These are phyloP conservation scores for Tupaia chinensis DNA, from an alignment of 2,113 vertebrate species.

Conservation along the genomic window DNA sequence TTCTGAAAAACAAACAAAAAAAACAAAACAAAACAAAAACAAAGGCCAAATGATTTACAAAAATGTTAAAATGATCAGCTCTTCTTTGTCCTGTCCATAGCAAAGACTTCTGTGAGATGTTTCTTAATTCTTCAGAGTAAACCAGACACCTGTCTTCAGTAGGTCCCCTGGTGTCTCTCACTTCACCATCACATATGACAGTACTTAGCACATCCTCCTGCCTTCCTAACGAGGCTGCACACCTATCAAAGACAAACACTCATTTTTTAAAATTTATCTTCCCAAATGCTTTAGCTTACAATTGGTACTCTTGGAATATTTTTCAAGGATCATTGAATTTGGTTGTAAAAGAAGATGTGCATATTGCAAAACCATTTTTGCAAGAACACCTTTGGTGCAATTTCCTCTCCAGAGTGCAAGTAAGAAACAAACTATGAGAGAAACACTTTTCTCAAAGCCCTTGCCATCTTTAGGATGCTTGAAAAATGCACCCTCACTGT, in stretches of 20 bases:
- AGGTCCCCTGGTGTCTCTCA: neutral
- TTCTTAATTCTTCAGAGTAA: neutral
- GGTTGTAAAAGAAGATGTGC: neutral
- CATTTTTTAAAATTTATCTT: neutral
- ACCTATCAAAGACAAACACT: neutral
- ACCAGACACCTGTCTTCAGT: neutral
- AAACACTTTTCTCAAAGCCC: neutral
- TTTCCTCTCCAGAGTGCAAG: neutral
- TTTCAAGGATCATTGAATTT: neutral
- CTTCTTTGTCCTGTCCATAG: neutral
- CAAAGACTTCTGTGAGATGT: neutral
- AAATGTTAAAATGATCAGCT: neutral
- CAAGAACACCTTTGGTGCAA: neutral
- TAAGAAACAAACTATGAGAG: neutral
- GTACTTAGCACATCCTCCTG: neutral
- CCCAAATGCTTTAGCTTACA: neutral
- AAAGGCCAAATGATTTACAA: neutral
- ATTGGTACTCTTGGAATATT: neutral
- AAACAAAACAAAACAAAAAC: neutral
- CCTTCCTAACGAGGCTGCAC: neutral
- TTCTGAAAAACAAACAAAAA: neutral
- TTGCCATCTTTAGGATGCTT: neutral
- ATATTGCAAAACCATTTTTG: neutral
- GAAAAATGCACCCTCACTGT: neutral
- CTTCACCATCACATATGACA: rapidly evolving